These are phyloP conservation scores for Noctua pronuba DNA, from an alignment of 2,888 invertebrate genomes.

Conservation along the genomic window DNA sequence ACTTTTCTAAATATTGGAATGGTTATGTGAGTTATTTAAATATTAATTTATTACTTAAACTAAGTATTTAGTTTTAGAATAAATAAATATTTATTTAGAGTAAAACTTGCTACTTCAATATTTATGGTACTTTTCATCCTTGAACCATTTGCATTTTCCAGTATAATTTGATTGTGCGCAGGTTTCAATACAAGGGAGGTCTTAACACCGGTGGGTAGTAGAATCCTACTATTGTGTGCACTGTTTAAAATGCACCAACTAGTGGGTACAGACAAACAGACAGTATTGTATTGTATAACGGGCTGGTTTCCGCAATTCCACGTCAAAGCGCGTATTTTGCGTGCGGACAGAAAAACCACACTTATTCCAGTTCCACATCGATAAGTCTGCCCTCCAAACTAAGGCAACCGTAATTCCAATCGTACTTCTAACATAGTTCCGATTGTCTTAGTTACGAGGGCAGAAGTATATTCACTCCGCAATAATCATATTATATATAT, in stretches of 20 bases:
- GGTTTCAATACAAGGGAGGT: not conserved
- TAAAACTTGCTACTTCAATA: slow-evolving; percentile 7
- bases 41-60: not conserved
- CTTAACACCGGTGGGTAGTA: not conserved
- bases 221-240: not conserved
- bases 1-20: not conserved
- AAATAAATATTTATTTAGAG: not conserved
- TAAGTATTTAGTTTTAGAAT: not conserved
- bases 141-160: not conserved
- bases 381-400: not conserved
- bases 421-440: not conserved
- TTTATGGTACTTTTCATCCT: not conserved
- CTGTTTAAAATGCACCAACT: not conserved
- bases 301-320: too few species aligned
- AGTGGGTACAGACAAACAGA: not conserved
- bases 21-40: not conserved
- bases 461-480: not conserved
- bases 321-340: too few species aligned
- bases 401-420: not conserved
- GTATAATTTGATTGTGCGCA: not conserved
- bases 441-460: not conserved
- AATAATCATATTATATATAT: not conserved
- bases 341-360: too few species aligned
- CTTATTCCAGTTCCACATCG: not conserved
- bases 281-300: too few species aligned